Base-by-base conservation (phyloP, 2,888 invertebrate species). In the Tortricodes alternella region DNA sequence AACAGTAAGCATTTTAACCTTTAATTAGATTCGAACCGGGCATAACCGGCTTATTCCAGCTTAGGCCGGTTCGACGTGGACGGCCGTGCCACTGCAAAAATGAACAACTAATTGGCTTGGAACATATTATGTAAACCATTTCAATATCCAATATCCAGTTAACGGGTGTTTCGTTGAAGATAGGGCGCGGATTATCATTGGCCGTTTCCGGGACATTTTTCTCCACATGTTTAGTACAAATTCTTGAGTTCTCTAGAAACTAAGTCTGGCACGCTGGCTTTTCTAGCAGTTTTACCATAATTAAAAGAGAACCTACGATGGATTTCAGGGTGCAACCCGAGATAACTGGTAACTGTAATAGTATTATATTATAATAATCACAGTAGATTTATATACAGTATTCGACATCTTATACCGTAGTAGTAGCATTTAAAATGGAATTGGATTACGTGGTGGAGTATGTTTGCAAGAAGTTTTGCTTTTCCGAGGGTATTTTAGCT, bases 51-150 rank as follows among this genome's bases (percentile, higher is more conserved):
- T 89, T 89, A 89, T 76, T 79, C 80, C 84, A 79, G 89, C 88
- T 89, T 83, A 88, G 82, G 78, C 80, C 74, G 67, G 74, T 77
- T 74, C 73, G 74, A 74, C 62, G 78, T 76, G 78, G 77, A 80
- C 74, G 76, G 72, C 76, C 83, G 79, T 78, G 83, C 78, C 72
- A 76, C 78, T 83, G 87, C 82, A 89, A 89, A 89, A 88, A 87
- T 88, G 84, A 83, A 80, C 85, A 85, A 78, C 88, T 89, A 89
- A 89, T 88, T 89, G 89, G 89, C 89, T 89, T 88, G 89, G 84
- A 80, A 83, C 81, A 81, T 79, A 80, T 73, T 70, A 73, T 78
- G 81, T 79, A 80, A 82, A 83, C 77, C 80, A 80, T 80, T 85
- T 82, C 81, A 79, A 84, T 85, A 85, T 81, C 82, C 82, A 82